Conservation (phyloP, 1,140 invertebrate species). For the Drosophila biarmipes region DNA sequence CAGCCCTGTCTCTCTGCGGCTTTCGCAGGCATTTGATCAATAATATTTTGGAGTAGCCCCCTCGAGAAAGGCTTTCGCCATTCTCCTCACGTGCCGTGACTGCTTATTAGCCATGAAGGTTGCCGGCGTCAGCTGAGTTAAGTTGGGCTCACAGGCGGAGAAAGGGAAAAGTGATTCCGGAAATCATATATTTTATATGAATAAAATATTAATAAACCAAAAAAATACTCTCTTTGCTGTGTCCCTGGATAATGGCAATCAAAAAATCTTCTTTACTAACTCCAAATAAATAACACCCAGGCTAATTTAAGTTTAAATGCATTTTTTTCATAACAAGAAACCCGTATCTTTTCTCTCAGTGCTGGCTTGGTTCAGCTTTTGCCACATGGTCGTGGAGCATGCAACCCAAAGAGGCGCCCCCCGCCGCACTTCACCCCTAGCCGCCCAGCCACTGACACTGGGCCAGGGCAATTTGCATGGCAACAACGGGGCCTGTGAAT, state of each 20-base stretch:
- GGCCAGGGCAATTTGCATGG: constrained; percentile 46
- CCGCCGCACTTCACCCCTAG: constrained; percentile 9
- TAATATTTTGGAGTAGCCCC: constrained; percentile 50
- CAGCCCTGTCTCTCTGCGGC: constrained; percentile 34
- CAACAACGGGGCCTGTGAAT: constrained; percentile 20
- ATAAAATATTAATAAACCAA: background rate
- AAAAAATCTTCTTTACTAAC: too few species aligned
- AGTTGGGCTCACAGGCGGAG: constrained; percentile 7
- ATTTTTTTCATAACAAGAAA: too few species aligned
- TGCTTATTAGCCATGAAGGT: constrained; percentile 78
- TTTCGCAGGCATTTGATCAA: constrained; percentile 76
- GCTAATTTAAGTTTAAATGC: too few species aligned
- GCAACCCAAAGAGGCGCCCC: constrained; percentile 16
- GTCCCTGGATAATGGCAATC: too few species aligned
- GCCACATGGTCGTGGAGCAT: constrained; percentile 35
- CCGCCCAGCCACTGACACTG: constrained; percentile 19
- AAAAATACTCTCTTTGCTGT: too few species aligned
- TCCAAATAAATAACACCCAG: too few species aligned
- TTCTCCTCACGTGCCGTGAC: constrained; percentile 68
- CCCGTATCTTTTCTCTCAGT: background rate
- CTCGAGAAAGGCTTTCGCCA: constrained; percentile 18
- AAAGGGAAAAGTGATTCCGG: background rate
- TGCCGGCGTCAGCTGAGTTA: constrained; percentile 38
- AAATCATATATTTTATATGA: background rate
- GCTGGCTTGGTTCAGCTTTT: constrained; percentile 7